Percentiles rank a stretch among this genome's conserved stretches.
Evolutionary conservation across 2,797 vertebrate genomes (phyloP).

Genomic region (Zalophus californianus): DNA sequence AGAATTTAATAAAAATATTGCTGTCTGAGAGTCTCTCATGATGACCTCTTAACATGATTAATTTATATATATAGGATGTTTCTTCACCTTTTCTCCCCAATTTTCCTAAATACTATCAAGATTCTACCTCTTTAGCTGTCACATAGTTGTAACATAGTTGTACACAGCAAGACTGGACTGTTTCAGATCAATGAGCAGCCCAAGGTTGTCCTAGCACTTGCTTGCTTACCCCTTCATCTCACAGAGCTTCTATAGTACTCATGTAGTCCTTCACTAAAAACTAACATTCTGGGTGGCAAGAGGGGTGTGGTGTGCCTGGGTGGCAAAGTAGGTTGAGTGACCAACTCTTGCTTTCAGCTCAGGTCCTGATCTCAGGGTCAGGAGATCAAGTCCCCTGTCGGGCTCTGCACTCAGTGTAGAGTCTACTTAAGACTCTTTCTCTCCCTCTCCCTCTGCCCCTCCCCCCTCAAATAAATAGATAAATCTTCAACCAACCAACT

Average conservation of each 20-base stretch:
- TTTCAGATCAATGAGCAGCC: not conserved
- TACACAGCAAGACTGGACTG: not conserved
- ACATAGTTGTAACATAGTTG: not conserved
- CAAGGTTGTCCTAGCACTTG: not conserved
- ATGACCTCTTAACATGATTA: slow-evolving; percentile 50
- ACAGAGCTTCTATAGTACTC: not conserved
- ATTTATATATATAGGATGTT: not conserved
- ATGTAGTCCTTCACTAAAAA: not conserved
- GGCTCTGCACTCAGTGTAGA: not conserved
- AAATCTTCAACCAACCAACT: not conserved
- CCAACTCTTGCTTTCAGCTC: not conserved
- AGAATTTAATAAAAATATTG: slow-evolving; percentile 50
- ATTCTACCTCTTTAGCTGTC: not conserved
- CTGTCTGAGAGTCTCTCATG: not conserved
- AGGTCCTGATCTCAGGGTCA: not conserved
- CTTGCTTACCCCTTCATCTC: not conserved
- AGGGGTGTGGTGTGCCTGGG: not conserved
- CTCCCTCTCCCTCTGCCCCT: not conserved
- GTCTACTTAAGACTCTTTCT: not conserved
- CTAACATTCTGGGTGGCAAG: not conserved
- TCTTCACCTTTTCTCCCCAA: not conserved
- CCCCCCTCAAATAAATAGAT: not conserved
- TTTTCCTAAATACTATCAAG: not conserved
- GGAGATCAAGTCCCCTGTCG: not conserved
- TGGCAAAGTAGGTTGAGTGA: not conserved